Evolutionary conservation across 2,888 invertebrate species (phyloP), one percentile per base, ranked within the genome.

Genomic region (Pammene aurita): DNA sequence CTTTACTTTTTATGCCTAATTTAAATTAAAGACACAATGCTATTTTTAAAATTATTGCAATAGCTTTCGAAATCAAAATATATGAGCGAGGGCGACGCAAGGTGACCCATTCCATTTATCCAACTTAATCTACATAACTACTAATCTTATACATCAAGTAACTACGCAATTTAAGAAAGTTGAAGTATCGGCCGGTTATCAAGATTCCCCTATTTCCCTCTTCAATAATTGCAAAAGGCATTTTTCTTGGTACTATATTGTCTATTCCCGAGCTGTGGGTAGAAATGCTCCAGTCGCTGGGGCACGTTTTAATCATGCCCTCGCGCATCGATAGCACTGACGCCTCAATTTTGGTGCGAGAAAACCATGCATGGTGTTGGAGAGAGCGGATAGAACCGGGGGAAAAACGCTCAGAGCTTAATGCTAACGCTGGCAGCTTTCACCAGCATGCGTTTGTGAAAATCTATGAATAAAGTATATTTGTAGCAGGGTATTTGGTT

Each of bases 261-360:
- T 58, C 57, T 57, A n/a, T 42, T 57, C 56, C 38, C 41, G 18
- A 16, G 55, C 38, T 38, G 14, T 11, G 58, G 44, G 58, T 18
- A 18, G 57, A 57, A 56, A 57, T 57, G 58, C 42, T 42, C 26
- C 34, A 7, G 50, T 52, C 52, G 57, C 57, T 18, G 42, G 68
- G 41, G 73, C 71, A 72, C 73, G 73, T 83, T 83, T 82, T 83
- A 83, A 83, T 83, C 81, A 82, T 79, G 55, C 67, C 64, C 64
- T 62, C 66, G 50, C 73, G 74, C 67, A 60, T 50, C 73, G 74
- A 71, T 69, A 71, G 60, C 76, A 73, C 77, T 79, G 82, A 81
- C 77, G 78, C 74, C 79, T 81, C 77, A 78, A 80, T 82, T 81
- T 79, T 75, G 77, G 78, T 74, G 18, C 46, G 60, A 11, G 78